phyloP scores from a whole-genome alignment of 2,888 invertebrate species.

The Pseudanteris insignis region DNA sequence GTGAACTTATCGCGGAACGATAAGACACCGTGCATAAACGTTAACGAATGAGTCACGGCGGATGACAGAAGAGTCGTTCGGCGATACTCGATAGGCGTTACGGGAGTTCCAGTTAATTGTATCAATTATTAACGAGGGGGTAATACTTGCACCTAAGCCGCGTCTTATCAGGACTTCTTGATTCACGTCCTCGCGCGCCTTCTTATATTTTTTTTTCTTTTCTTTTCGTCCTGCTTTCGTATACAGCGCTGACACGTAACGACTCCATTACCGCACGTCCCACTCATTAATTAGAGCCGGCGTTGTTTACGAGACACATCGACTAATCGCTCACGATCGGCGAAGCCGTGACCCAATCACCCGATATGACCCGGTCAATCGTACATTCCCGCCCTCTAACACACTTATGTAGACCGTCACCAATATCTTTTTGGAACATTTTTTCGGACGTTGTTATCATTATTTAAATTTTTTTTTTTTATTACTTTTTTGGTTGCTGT shows the following conservation, averaged over 20 bases:
- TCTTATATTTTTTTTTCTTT: too few species aligned
- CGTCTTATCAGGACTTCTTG: conserved; percentile 60
- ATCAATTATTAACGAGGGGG: conserved; percentile 63
- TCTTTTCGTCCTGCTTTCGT: conserved; percentile 3
- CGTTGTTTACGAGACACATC: conserved; percentile 41
- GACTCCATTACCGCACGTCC: conserved; percentile 34
- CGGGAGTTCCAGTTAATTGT: conserved; percentile 63
- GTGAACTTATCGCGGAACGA: too few species aligned
- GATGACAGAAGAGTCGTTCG: conserved; percentile 33
- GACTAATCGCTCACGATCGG: conserved; percentile 21
- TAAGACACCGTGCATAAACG: too few species aligned
- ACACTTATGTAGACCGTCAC: too few species aligned
- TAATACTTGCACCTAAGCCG: conserved; percentile 49
- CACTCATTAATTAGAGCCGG: conserved; percentile 42
- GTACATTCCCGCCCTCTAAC: too few species aligned
- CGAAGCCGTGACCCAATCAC: conserved; percentile 1
- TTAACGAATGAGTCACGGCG: too few species aligned
- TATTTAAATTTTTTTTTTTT: too few species aligned
- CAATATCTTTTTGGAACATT: too few species aligned
- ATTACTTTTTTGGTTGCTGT: too few species aligned
- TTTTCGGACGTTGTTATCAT: too few species aligned
- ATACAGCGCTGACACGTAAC: conserved; percentile 17
- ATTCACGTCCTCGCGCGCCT: conserved; percentile 53
- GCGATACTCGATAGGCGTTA: conserved; percentile 50
- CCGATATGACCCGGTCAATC: conserved; percentile 4